phyloP scores from a whole-genome alignment of 2,888 invertebrate genomes.

The Campoplex capitator region DNA sequence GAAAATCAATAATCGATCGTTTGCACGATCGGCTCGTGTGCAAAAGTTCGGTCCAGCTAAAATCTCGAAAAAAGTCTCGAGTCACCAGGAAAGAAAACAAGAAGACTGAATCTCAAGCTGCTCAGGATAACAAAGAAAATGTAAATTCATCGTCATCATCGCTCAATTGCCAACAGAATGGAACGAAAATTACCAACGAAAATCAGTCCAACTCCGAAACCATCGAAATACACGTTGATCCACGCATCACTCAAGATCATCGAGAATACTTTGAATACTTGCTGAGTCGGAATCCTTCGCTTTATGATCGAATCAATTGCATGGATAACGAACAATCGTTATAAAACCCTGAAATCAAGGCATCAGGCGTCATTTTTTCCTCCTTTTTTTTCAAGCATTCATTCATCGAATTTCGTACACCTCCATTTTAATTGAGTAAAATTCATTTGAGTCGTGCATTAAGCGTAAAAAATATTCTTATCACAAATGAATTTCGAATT shows the following conservation, averaged over 20 bases:
- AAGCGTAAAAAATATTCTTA: background rate
- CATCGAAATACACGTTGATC: slow-evolving; percentile 20
- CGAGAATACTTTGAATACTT: slow-evolving; percentile 21
- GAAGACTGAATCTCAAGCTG: slow-evolving; percentile 30
- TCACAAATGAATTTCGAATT: background rate
- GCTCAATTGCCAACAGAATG: background rate
- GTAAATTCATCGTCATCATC: background rate
- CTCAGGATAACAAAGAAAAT: slow-evolving; percentile 5
- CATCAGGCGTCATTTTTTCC: background rate
- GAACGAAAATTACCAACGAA: too few species aligned
- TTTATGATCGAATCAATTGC: slow-evolving; percentile 4
- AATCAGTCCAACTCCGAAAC: background rate
- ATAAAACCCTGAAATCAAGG: background rate
- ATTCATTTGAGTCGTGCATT: background rate
- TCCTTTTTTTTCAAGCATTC: background rate
- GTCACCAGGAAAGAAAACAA: background rate
- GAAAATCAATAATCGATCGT: slow-evolving; percentile 34
- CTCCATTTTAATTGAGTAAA: too few species aligned
- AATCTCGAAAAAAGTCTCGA: slow-evolving; percentile 26
- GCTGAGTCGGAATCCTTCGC: background rate
- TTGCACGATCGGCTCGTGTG: background rate
- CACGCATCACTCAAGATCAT: slow-evolving; percentile 29
- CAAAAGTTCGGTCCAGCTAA: background rate
- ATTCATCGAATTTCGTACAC: background rate
- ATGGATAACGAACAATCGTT: background rate